These are phyloP conservation scores for Lerista edwardsae DNA, from an alignment of 2,797 vertebrate genomes.

Conservation along the genomic window DNA sequence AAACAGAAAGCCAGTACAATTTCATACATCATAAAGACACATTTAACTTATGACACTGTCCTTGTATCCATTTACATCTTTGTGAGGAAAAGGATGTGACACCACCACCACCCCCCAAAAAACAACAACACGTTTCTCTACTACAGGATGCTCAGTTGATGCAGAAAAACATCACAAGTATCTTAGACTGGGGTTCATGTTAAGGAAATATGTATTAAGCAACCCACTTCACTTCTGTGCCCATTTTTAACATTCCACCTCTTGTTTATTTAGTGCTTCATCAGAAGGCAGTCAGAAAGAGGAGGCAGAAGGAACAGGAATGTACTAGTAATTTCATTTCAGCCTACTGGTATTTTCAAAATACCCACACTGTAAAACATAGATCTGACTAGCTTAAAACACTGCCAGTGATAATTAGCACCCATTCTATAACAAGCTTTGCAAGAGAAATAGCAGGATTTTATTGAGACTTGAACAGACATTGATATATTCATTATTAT, in stretches of 20 bases:
- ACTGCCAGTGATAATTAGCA: background rate
- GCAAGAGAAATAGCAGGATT: background rate
- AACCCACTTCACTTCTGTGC: background rate
- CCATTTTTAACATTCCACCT: background rate
- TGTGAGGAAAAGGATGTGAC: too few relatives aligned
- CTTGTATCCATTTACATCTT: background rate
- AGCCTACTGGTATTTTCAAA: background rate
- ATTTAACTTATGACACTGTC: background rate
- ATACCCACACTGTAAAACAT: background rate
- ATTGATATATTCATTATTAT: background rate
- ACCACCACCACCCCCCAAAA: too few relatives aligned
- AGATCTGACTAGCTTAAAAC: background rate
- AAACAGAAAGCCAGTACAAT: background rate
- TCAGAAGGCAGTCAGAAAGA: background rate
- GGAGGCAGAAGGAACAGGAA: background rate
- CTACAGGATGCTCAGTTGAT: background rate
- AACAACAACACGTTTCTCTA: too few relatives aligned
- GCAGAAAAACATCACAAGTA: background rate
- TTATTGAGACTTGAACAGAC: slow-evolving; percentile 8
- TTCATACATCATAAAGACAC: slow-evolving; percentile 8
- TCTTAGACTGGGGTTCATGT: background rate
- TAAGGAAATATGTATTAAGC: background rate
- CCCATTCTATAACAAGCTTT: background rate
- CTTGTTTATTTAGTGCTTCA: background rate
- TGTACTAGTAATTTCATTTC: background rate